Evolutionary conservation across 2,888 invertebrate genomes (phyloP), one percentile per base, ranked within the genome.

Genomic region (Exocentrus adspersus): DNA sequence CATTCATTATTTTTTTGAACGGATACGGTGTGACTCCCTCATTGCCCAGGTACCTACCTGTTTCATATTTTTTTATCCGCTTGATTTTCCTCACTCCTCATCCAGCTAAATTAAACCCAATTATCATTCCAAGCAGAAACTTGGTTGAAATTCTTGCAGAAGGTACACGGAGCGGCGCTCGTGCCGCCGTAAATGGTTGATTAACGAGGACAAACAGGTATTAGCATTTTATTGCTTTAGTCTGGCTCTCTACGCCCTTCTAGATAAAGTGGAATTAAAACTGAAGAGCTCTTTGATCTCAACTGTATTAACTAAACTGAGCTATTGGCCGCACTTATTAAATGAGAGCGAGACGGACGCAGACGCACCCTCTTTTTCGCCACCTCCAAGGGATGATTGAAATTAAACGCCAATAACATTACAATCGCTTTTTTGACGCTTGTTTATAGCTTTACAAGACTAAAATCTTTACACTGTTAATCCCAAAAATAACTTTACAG

Each of bases 181-280:
- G 75, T 74, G 77, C 76, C 75, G 75, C 79, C 78, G 80, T 80
- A 78, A 71, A 78, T 81, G 81, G 77, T 76, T 87, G 87, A 87
- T 87, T 87, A 88, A 84, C 85, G 84, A 86, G 84, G 84, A 86
- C 87, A 87, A 88, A 88, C 87, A 88, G 84, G 83, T 86, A 88
- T 88, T 88, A 88, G 85, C 88, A 88, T 88, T 88, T 88, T 88
- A 88, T 88, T 88, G 87, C 82, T 81, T 82, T 79, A 80, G 83
- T 83, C 80, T 77, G 77, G 77, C 80, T 78, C 81, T 81, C 79
- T 79, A 81, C 81, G 81, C 83, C 84, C 84, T n/a, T 82, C 80
- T 81, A 83, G 84, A 84, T 85, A 85, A 85, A 85, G 84, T 85
- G 84, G 85, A 85, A 85, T 85, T 85, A 85, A 85, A 85, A 85